A percentile compares a stretch with the other conserved stretches of the same genome.
Evolutionary conservation across 2,888 invertebrate species (phyloP).

Genomic region (Linnaemya tessellans): DNA sequence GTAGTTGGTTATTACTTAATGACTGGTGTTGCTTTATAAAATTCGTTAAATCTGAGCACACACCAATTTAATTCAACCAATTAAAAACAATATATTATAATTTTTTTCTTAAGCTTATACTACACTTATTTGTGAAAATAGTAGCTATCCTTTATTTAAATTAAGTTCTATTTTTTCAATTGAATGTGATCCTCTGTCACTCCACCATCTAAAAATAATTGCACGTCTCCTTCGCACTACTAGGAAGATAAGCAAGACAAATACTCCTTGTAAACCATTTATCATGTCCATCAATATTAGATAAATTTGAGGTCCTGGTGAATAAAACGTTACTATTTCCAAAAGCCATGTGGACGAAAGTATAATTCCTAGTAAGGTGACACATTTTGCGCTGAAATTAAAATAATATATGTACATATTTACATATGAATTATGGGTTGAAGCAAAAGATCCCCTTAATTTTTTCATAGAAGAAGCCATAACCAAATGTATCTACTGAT

Average conservation of each 20-base stretch:
- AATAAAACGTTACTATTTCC: conserved; percentile 87
- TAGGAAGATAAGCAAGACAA: conserved; percentile 88
- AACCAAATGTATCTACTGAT: no score
- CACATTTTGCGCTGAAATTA: conserved; percentile 80
- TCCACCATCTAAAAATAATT: conserved; percentile 82
- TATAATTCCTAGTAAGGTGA: conserved; percentile 85
- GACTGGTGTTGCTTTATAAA: no score
- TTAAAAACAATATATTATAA: no score
- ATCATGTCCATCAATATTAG: conserved; percentile 88
- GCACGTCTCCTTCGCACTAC: conserved; percentile 80
- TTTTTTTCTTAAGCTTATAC: no score
- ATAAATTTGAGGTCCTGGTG: conserved; percentile 78
- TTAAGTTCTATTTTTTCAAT: conserved; percentile 74
- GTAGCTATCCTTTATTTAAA: background rate
- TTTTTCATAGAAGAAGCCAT: no score
- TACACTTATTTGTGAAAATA: no score
- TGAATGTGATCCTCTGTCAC: conserved; percentile 81
- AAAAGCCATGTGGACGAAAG: conserved; percentile 89
- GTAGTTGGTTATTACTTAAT: no score
- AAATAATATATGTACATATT: background rate
- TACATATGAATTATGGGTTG: background rate
- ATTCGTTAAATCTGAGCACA: no score
- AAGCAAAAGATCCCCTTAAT: no score
- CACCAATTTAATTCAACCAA: no score
- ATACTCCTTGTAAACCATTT: conserved; percentile 88